Evolutionary conservation across 2,113 vertebrate genomes (phyloP).

Genomic region (Heptranchias perlo): DNA sequence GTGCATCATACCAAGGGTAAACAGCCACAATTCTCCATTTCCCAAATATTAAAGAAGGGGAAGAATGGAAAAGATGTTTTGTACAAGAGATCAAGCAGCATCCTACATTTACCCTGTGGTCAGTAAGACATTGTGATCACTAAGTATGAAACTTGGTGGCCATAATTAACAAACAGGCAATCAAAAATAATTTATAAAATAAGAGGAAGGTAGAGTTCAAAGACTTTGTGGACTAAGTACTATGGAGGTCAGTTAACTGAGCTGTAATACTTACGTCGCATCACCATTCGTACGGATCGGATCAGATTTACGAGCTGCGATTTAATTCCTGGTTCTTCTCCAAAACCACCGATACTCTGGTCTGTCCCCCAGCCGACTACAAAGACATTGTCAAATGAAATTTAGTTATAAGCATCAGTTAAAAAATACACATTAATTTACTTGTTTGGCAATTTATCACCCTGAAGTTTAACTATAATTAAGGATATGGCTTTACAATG

Average conservation of each 20-base stretch:
- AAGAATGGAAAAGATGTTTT: not conserved
- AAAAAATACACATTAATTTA: not conserved
- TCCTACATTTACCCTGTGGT: not conserved
- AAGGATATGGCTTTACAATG: not conserved
- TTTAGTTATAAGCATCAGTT: not conserved
- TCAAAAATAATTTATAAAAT: not conserved
- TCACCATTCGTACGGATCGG: constrained; percentile 84
- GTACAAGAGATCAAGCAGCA: not conserved
- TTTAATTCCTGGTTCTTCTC: constrained; percentile 93
- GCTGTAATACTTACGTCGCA: constrained; percentile 71
- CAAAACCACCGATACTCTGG: constrained; percentile 88
- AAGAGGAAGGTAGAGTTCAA: not conserved
- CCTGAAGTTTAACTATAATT: not conserved
- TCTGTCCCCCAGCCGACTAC: constrained; percentile 90
- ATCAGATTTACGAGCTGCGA: constrained; percentile 85
- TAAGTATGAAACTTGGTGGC: not conserved
- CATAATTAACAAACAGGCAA: not conserved
- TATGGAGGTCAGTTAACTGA: not conserved
- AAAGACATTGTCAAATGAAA: constrained; percentile 38
- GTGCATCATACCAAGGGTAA: too few species aligned
- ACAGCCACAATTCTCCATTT: not conserved
- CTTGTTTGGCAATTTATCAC: not conserved
- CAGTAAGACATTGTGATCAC: not conserved
- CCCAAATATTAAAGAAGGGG: not conserved
- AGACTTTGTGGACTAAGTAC: too few species aligned